Conservation (phyloP, 2,113 vertebrate species). For the Campylomormyrus tamandua region DNA sequence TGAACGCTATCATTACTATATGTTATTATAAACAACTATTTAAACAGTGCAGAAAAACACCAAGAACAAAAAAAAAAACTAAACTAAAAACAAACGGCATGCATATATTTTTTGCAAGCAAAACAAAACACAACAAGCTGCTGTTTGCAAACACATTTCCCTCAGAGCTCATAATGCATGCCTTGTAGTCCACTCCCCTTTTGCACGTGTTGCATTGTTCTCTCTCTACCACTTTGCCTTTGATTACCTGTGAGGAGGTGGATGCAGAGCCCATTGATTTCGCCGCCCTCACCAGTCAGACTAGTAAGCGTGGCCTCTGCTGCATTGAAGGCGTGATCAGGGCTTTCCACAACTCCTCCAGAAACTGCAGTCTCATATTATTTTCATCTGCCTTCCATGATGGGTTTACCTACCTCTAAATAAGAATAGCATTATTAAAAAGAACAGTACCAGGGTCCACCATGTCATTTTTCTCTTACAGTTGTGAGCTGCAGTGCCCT, state of each 20-base stretch:
- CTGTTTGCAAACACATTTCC: neutral
- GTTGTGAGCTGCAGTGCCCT: neutral
- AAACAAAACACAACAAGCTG: neutral
- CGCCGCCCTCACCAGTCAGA: neutral
- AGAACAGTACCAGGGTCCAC: neutral
- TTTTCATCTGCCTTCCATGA: neutral
- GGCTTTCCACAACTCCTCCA: neutral
- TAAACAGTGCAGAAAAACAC: neutral
- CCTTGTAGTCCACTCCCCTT: neutral
- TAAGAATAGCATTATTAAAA: neutral
- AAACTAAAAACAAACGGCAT: neutral
- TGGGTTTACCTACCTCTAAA: neutral
- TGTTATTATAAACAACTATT: neutral
- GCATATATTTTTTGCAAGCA: neutral
- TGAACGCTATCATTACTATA: neutral
- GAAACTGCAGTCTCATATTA: neutral
- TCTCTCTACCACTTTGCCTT: neutral
- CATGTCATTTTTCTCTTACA: neutral
- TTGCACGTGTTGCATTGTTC: neutral
- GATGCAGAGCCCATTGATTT: too few species aligned
- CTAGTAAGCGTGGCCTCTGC: neutral
- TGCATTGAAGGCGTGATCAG: neutral
- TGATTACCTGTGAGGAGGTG: neutral
- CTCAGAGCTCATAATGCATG: neutral
- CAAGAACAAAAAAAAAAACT: neutral